phyloP scores from a whole-genome alignment of 1,140 invertebrate species.

The Formica selysi region DNA sequence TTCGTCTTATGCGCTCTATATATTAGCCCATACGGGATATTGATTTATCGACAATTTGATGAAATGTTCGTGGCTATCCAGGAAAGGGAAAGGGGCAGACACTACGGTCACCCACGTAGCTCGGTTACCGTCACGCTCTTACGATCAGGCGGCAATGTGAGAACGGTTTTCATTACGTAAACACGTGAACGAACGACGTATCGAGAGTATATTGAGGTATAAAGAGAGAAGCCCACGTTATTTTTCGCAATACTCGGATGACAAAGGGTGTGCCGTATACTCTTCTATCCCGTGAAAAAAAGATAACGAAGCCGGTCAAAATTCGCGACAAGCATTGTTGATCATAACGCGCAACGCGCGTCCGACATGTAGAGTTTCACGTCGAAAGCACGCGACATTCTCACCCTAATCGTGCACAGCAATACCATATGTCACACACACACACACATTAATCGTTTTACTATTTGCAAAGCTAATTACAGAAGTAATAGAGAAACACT shows the following conservation, averaged over 20 bases:
- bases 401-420: not conserved
- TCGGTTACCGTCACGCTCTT: conserved; percentile 75
- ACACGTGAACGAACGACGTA: conserved; percentile 41
- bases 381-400: not conserved
- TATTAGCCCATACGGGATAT: not conserved
- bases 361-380: conserved; percentile 1
- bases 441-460: not conserved
- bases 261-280: not conserved
- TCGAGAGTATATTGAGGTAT: not conserved
- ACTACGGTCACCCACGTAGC: conserved; percentile 48
- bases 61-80: conserved; percentile 14
- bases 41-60: conserved; percentile 48
- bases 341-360: too few species aligned
- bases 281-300: conserved; percentile 34
- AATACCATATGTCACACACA: too few species aligned
- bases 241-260: conserved; percentile 59
- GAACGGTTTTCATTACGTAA: conserved; percentile 73
- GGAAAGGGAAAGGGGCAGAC: conserved; percentile 50
- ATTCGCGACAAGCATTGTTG: conserved; percentile 20
- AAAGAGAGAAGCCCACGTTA: conserved; percentile 60
- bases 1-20: not conserved
- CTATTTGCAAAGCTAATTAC: not conserved
- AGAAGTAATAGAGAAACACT: not conserved
- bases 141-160: conserved; percentile 71
- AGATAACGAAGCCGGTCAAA: conserved; percentile 61